Base-by-base conservation (phyloP, 2,113 vertebrate species). In the Sus scrofa region DNA sequence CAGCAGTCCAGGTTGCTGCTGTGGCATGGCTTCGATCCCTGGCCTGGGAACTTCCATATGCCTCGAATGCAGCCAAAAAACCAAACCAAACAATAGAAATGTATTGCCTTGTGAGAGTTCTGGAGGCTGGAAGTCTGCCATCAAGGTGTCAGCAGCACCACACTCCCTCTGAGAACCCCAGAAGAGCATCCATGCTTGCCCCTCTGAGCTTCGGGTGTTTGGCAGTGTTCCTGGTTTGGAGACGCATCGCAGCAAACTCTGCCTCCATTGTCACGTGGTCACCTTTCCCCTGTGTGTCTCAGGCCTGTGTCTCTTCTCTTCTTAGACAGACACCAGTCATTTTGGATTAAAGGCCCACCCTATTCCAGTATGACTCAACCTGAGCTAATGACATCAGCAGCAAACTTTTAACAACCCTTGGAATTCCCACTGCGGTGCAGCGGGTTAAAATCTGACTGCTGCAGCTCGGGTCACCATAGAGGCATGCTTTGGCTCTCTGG, bases 141-240 rank as follows among this genome's bases (percentile, higher is more conserved):
- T 22, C 37, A 67, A 81, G 22, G 22, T 44, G 34, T 77, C 22
- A 32, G 12, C n/a, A 20, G 75, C 34, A 39, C 10, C 67, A 37
- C 0, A 1, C 3, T 39, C 8, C 39, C 30, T 71, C 6, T 1
- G 39, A 81, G 62, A 26, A 10, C 74, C 22, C 11, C 12, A 16
- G 79, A 39, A 54, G 50, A 83, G 60, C 30, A 27, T n/a, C n/a
- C 62, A 20, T 2, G 26, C 68, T 37, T 30, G 27, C 32, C 14
- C 75, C 65, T 67, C 34, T 71, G 2, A 18, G 50, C 10, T 11
- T 71, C 82, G 22, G 32, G 15, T 5, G 22, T 24, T 52, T 9
- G 78, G n/a, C 18, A 8, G 15, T 3, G 2, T 10, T 54, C 7
- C 54, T 6, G 27, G 70, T n/a, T 37, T 63, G 13, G 37, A 19